Percentiles rank a stretch among this genome's conserved stretches.
Conservation (phyloP, 1,140 invertebrate genomes). For the Riptortus pedestris region DNA sequence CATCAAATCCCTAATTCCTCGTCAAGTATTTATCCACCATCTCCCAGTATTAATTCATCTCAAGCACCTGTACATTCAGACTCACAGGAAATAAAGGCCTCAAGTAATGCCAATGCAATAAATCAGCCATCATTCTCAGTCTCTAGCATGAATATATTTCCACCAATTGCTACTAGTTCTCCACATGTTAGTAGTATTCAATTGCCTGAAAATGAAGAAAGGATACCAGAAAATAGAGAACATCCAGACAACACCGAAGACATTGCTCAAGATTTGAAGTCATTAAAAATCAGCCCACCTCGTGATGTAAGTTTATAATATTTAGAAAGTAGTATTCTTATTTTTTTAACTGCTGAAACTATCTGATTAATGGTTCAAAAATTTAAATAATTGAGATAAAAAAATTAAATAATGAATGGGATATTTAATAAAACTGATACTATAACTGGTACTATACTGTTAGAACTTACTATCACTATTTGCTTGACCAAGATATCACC, state of each 20-base stretch:
- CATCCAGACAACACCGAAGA: slow-evolving; percentile 30
- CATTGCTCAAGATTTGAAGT: slow-evolving; percentile 35
- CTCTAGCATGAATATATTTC: neutral
- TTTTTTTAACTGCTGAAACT: no score
- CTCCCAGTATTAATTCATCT: neutral
- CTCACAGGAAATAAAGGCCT: neutral
- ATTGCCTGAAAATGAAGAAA: slow-evolving; percentile 28
- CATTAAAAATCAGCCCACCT: slow-evolving; percentile 35
- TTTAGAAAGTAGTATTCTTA: no score
- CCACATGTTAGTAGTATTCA: neutral
- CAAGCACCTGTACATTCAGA: neutral
- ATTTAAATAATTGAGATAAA: no score
- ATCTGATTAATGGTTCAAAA: no score
- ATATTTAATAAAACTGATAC: no score
- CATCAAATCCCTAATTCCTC: neutral
- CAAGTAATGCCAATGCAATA: no score
- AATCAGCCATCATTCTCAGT: neutral
- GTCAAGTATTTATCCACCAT: neutral
- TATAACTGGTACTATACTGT: no score
- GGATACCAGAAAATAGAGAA: slow-evolving; percentile 14
- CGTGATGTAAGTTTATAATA: slow-evolving; percentile 35
- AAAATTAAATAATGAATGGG: no score
- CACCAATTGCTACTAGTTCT: slow-evolving; percentile 3
- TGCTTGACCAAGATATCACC: no score
- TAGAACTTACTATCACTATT: no score